Evolutionary conservation across 2,113 vertebrate genomes (phyloP).

Genomic region (Lepisosteus oculatus): DNA sequence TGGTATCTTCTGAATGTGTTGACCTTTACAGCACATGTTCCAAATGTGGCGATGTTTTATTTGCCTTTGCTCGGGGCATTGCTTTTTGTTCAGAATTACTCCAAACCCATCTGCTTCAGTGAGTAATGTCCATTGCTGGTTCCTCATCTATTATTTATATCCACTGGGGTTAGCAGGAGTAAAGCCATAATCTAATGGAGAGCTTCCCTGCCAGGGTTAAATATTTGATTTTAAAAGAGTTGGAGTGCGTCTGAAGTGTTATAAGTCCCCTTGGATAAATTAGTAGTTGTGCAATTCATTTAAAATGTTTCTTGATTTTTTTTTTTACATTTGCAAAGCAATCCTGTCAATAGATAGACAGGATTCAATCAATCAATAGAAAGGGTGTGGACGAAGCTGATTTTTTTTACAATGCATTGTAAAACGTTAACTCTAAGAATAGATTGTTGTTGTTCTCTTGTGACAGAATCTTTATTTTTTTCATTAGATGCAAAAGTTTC

Average conservation of each 20-base stretch:
- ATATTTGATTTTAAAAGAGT: neutral
- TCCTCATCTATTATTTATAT: conserved; percentile 9
- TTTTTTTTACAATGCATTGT: too few species aligned
- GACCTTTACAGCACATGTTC: neutral
- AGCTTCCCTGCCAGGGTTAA: neutral
- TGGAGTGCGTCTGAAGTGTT: neutral
- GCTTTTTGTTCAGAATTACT: neutral
- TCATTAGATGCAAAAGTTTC: too few species aligned
- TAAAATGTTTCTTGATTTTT: too few species aligned
- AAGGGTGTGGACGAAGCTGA: too few species aligned
- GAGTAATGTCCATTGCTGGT: neutral
- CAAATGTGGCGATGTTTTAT: neutral
- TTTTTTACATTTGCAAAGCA: too few species aligned
- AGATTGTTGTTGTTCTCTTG: too few species aligned
- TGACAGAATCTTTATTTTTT: too few species aligned
- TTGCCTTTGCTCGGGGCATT: neutral
- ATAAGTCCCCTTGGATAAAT: neutral
- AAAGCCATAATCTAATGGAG: neutral
- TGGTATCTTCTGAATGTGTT: neutral
- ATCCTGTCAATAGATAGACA: too few species aligned
- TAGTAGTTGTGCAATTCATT: neutral
- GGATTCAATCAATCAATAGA: too few species aligned
- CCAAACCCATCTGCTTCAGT: conserved; percentile 6
- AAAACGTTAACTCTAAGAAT: too few species aligned
- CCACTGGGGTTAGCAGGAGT: conserved; percentile 1